Evolutionary conservation across 2,888 invertebrate species (phyloP).

Genomic region (Conomelus anceps): DNA sequence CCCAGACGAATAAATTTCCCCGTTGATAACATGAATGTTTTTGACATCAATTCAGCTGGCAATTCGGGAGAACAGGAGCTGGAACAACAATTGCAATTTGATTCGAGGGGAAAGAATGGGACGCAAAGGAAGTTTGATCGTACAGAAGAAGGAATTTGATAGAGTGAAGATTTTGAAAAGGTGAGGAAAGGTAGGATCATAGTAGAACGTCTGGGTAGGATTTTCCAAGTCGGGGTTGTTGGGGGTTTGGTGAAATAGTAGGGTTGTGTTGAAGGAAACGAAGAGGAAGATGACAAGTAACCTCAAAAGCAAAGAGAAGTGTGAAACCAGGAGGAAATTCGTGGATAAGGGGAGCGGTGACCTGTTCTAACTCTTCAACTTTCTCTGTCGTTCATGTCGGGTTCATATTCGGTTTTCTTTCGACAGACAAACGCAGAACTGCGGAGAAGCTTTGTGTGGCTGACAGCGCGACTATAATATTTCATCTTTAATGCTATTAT

Average conservation of each 20-base stretch:
- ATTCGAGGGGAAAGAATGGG: not conserved
- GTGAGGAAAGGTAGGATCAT: no score
- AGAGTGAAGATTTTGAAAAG: not conserved
- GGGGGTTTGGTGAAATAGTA: no score
- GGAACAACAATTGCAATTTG: not conserved
- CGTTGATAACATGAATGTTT: not conserved
- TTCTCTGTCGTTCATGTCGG: not conserved
- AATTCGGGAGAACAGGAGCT: not conserved
- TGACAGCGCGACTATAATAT: slow-evolving; percentile 12
- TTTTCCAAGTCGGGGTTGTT: not conserved
- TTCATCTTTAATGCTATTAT: slow-evolving; percentile 13
- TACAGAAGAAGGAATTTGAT: not conserved
- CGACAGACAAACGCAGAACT: not conserved
- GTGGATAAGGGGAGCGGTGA: not conserved
- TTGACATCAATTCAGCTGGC: not conserved
- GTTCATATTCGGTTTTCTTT: not conserved
- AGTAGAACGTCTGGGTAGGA: no score
- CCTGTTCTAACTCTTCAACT: not conserved
- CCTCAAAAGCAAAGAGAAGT: not conserved
- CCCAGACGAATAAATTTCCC: not conserved
- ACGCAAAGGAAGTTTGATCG: not conserved
- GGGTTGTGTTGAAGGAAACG: not conserved
- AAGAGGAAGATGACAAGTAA: not conserved
- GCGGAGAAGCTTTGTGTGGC: not conserved
- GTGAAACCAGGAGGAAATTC: not conserved